Conservation (phyloP, 2,888 invertebrate species). For the Tipula unca region DNA sequence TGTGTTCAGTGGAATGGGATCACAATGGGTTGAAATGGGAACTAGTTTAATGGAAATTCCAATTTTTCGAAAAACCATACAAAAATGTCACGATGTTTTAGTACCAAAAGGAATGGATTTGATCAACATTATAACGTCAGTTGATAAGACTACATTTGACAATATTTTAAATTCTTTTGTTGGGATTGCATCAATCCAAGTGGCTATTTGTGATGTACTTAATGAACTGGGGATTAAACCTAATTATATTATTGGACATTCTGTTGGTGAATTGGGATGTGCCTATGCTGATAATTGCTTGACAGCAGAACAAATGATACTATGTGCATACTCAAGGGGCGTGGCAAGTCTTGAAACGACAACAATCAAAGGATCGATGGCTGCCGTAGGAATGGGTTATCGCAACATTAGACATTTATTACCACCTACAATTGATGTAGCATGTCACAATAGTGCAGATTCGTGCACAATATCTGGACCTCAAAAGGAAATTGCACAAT, state of each 20-base stretch:
- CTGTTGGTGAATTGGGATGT: conserved; percentile 90
- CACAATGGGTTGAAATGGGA: conserved; percentile 83
- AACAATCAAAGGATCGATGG: conserved; percentile 74
- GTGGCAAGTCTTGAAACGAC: conserved; percentile 61
- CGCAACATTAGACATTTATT: conserved; percentile 49
- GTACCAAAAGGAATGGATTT: conserved; percentile 54
- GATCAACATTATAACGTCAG: conserved; percentile 53
- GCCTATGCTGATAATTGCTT: conserved; percentile 92
- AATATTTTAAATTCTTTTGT: conserved; percentile 63
- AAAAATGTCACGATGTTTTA: conserved; percentile 49
- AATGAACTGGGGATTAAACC: conserved; percentile 52
- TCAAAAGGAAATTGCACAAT: conserved; percentile 53
- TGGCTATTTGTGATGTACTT: conserved; percentile 55
- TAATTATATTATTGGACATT: conserved; percentile 78
- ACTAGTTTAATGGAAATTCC: conserved; percentile 63
- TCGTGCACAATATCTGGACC: conserved; percentile 90
- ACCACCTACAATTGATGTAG: conserved; percentile 70
- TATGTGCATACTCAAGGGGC: conserved; percentile 77
- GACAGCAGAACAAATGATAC: conserved; percentile 76
- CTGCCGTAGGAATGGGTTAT: conserved; percentile 66
- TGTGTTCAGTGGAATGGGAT: conserved; percentile 87
- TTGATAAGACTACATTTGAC: conserved; percentile 52
- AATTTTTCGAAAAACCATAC: conserved; percentile 61
- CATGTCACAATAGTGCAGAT: conserved; percentile 80
- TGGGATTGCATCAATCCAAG: conserved; percentile 62